phyloP scores from a whole-genome alignment of 2,888 invertebrate genomes.

The Clepsis dumicolana region DNA sequence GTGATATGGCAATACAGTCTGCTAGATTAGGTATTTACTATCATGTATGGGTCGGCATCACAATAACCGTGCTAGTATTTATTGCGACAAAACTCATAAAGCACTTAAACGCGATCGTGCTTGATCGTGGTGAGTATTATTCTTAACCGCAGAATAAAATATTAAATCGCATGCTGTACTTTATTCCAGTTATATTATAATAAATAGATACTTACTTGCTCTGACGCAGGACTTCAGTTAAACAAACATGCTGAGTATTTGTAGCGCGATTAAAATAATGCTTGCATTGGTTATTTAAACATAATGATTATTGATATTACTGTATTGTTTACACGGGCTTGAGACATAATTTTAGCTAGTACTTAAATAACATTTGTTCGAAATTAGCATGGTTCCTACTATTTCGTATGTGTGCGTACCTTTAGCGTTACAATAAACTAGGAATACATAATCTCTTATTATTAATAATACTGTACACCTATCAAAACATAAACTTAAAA shows the following conservation, averaged over 20 bases:
- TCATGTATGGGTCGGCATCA: neutral
- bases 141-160: neutral
- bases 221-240: no score
- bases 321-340: no score
- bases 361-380: no score
- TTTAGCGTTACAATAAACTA: neutral
- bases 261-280: no score
- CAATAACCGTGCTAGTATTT: neutral
- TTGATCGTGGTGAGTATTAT: neutral
- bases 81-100: neutral
- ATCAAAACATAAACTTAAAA: neutral
- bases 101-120: neutral
- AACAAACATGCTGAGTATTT: no score
- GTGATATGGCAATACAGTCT: neutral
- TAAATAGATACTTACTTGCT: neutral
- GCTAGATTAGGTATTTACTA: neutral
- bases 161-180: neutral
- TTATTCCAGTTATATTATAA: neutral
- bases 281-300: neutral
- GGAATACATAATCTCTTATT: neutral
- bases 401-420: neutral
- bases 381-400: no score
- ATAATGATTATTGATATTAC: no score
- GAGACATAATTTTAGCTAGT: no score
- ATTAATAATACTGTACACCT: neutral